Conservation (phyloP, 2,888 invertebrate species). For the Cataglyphis rosenhaueri region DNA sequence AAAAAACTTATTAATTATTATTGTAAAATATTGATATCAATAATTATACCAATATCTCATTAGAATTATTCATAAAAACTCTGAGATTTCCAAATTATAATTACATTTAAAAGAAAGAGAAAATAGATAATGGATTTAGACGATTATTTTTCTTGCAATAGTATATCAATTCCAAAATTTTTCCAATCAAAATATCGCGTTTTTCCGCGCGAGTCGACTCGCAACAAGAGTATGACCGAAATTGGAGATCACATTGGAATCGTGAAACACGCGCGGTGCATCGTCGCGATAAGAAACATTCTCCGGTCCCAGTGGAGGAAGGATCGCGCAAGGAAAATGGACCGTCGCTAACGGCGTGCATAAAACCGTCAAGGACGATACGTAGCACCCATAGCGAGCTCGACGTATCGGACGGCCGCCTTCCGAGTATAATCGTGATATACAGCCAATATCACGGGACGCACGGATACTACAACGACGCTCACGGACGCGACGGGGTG, state of each 20-base stretch:
- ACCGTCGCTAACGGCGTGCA: slow-evolving; percentile 78
- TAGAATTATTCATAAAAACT: neutral
- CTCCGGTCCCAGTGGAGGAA: slow-evolving; percentile 1
- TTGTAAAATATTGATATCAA: neutral
- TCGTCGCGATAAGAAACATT: slow-evolving; percentile 75
- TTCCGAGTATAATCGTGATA: slow-evolving; percentile 81
- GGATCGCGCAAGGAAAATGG: slow-evolving; percentile 70
- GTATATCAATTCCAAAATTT: neutral
- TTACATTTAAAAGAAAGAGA: neutral
- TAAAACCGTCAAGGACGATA: slow-evolving; percentile 78
- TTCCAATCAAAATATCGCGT: neutral
- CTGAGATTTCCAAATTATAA: neutral
- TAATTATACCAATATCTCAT: neutral
- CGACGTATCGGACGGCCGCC: slow-evolving; percentile 76
- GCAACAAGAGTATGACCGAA: neutral
- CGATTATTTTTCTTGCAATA: neutral
- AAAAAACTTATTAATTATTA: neutral
- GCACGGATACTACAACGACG: slow-evolving; percentile 74
- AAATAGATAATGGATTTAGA: neutral
- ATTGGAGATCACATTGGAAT: slow-evolving; percentile 8
- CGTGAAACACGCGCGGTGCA: slow-evolving; percentile 53
- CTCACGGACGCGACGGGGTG: slow-evolving; percentile 71
- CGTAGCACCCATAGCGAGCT: slow-evolving; percentile 64
- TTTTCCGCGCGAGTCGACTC: slow-evolving; percentile 13
- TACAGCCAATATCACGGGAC: slow-evolving; percentile 80